A percentile compares a stretch with the other conserved stretches of the same genome.
phyloP scores from a whole-genome alignment of 2,113 vertebrate species.

The Crotalus viridis region DNA sequence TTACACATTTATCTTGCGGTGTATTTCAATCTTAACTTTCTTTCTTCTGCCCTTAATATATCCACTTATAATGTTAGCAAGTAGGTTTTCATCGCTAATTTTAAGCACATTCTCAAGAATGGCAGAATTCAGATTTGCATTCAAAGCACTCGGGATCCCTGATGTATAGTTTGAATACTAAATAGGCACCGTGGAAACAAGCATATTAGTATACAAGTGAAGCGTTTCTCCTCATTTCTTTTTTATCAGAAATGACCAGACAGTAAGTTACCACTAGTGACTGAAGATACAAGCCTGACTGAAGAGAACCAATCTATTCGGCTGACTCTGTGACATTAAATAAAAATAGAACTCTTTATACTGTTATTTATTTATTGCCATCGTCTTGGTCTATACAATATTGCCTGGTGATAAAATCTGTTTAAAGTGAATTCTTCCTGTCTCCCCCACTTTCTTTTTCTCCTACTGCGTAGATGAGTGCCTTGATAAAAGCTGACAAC shows the following conservation, averaged over 20 bases:
- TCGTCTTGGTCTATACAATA: background rate
- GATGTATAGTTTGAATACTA: conserved; percentile 11
- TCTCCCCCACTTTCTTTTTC: conserved; percentile 30
- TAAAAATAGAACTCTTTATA: conserved; percentile 43
- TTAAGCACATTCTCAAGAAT: background rate
- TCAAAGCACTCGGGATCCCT: conserved; percentile 15
- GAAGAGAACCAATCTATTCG: background rate
- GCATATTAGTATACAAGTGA: background rate
- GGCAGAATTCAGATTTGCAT: conserved; percentile 19
- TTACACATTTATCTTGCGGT: background rate
- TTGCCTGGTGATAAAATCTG: conserved; percentile 49
- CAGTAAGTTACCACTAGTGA: background rate
- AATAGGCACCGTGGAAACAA: background rate
- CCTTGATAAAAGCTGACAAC: conserved; percentile 53
- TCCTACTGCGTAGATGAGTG: conserved; percentile 46
- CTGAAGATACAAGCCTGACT: background rate
- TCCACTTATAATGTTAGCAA: background rate
- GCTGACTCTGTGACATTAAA: conserved; percentile 3
- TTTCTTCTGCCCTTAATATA: background rate
- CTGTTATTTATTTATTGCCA: background rate
- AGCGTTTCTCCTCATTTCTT: background rate
- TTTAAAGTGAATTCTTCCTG: conserved; percentile 40
- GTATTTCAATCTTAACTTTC: conserved; percentile 31
- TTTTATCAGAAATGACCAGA: conserved; percentile 29
- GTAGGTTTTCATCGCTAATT: background rate